Conservation (phyloP, 2,797 vertebrate species). For the Vipera latastei region DNA sequence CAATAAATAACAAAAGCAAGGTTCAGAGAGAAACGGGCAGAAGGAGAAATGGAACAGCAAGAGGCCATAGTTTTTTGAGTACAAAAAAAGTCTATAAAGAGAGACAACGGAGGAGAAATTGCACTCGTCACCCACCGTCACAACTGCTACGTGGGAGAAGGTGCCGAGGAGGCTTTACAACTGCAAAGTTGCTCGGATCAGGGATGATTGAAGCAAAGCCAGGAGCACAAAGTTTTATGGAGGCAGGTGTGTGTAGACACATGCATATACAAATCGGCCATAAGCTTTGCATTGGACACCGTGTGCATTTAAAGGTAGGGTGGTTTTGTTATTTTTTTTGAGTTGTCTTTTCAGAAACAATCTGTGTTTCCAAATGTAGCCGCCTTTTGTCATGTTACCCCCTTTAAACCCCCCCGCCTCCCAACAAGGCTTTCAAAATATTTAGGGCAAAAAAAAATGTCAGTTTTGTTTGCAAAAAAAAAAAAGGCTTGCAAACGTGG, state of each 20-base stretch:
- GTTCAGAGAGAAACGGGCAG: not conserved
- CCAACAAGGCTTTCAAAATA: not conserved
- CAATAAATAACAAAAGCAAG: constrained; percentile 39
- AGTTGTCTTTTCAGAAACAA: not conserved
- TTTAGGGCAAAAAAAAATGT: not conserved
- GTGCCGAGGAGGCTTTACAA: too few species aligned
- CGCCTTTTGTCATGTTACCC: not conserved
- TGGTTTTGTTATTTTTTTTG: not conserved
- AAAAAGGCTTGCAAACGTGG: not conserved
- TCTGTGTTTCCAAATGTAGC: too few species aligned
- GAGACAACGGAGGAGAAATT: not conserved
- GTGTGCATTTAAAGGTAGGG: too few species aligned
- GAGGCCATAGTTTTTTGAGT: not conserved
- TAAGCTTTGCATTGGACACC: not conserved
- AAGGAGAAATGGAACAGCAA: not conserved
- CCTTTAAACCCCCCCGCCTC: too few species aligned
- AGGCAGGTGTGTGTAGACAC: not conserved
- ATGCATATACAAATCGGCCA: not conserved
- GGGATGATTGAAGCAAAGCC: not conserved
- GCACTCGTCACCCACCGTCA: not conserved
- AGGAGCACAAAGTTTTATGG: not conserved
- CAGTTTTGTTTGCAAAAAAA: too few species aligned
- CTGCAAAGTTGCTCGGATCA: not conserved
- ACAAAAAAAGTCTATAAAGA: not conserved
- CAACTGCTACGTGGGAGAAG: not conserved